Evolutionary conservation across 2,888 invertebrate genomes (phyloP).

Genomic region (Spisula subtruncata): DNA sequence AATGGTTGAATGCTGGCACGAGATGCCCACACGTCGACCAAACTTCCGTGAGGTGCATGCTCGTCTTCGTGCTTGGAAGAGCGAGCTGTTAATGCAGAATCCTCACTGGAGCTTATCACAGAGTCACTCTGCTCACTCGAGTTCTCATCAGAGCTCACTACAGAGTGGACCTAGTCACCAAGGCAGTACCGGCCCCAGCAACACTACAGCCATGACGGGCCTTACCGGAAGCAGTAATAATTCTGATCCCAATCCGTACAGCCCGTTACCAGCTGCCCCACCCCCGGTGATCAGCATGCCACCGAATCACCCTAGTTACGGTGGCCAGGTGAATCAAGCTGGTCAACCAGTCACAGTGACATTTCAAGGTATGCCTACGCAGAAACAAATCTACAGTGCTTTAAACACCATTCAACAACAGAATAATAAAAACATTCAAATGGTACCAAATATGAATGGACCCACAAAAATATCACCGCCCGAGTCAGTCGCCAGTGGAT

Average conservation of each 20-base stretch:
- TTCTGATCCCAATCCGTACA: conserved; percentile 75
- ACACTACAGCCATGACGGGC: conserved; percentile 89
- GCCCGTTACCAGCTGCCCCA: conserved; percentile 64
- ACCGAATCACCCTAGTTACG: conserved; percentile 57
- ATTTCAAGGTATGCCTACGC: conserved; percentile 73
- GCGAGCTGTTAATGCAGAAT: conserved; percentile 83
- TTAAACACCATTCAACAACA: conserved; percentile 73
- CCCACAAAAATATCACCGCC: conserved; percentile 84
- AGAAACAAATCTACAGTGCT: conserved; percentile 73
- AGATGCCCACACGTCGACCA: conserved; percentile 96
- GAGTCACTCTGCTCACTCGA: conserved; percentile 84
- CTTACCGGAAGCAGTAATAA: conserved; percentile 85
- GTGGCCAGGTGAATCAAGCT: conserved; percentile 29
- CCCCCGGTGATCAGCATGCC: conserved; percentile 70
- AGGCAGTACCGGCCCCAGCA: conserved; percentile 89
- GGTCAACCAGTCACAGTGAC: conserved; percentile 72
- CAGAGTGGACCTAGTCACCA: conserved; percentile 84
- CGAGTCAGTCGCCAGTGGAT: conserved; percentile 85
- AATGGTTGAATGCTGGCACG: conserved; percentile 99
- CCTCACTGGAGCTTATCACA: conserved; percentile 84
- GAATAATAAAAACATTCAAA: conserved; percentile 71
- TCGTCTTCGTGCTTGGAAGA: conserved; percentile 92
- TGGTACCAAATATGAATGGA: conserved; percentile 71
- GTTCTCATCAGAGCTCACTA: conserved; percentile 83
- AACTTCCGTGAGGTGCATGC: conserved; percentile 96